Evolutionary conservation across 1,140 invertebrate species (phyloP), one percentile per base, ranked within the genome.

Genomic region (Prorops nasuta): DNA sequence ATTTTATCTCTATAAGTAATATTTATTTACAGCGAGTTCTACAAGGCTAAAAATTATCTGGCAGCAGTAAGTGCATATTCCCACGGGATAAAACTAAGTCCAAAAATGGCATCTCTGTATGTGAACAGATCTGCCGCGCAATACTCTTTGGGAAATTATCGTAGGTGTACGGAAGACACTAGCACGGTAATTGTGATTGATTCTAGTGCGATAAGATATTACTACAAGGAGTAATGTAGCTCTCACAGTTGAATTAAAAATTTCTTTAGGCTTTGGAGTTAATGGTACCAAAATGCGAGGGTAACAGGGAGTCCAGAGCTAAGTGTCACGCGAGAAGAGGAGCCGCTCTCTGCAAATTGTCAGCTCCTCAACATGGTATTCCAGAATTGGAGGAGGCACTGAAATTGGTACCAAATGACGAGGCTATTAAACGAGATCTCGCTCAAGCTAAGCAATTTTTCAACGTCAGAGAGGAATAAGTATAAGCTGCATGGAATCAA

Each of bases 41-140:
- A 88, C 67, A 82, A 84, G 52, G 75, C 76, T 49, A 83, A 84
- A 18, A 91, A 93, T 74, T 90, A 85, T 69, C 74, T 89, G 35
- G 88, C 86, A 14, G 91, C 91, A 1, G 80, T 92, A 8, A 91
- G 87, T 69, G 91, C 89, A 12, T 92, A 89, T 60, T 82, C 82
- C 17, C 88, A 89, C 66, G 91, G 87, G 1, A 87, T 93, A 19
- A 84, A 85, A 58, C 72, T 92, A 1, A 86, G 85, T 43, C 80
- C 85, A 21, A 87, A 89, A 63, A 81, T 91, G 67, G 81, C 85
- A 4, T 84, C 85, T 44, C 76, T 93, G 3, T 92, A 86, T 67
- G 82, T 86, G 0, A 89, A 86, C 55, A 79, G 91, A 72, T 86
- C 90, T 3, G 84, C 84, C 22, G 86, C 88, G 17, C 91, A 94